A percentile compares a stretch with the other conserved stretches of the same genome.
These are phyloP conservation scores for Bombycilla garrulus DNA, from an alignment of 2,113 vertebrate species.

Conservation along the genomic window DNA sequence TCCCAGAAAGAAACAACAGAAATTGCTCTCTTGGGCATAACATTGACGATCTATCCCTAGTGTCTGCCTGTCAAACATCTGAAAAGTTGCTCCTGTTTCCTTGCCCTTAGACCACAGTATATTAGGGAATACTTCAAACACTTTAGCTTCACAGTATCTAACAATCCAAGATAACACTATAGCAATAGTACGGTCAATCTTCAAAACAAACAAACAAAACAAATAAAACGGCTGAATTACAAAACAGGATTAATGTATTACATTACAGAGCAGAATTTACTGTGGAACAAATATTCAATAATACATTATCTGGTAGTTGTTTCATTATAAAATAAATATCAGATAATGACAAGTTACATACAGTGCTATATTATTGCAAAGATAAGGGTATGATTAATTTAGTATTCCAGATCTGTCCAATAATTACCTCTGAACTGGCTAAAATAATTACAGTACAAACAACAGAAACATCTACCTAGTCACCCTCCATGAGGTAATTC, in stretches of 20 bases:
- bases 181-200: not conserved
- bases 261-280: not conserved
- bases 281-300: not conserved
- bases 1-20: not conserved
- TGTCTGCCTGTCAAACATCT: not conserved
- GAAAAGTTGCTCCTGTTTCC: not conserved
- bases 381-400: conserved; percentile 13
- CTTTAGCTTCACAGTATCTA: not conserved
- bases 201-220: not conserved
- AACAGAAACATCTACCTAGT: not conserved
- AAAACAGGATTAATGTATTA: not conserved
- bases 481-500: not conserved
- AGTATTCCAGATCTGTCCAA: not conserved
- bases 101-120: not conserved
- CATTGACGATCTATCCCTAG: not conserved
- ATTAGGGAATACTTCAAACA: not conserved
- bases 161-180: not conserved
- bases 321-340: conserved; percentile 22
- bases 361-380: not conserved
- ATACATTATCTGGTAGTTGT: not conserved
- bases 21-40: not conserved
- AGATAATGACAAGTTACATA: conserved; percentile 23
- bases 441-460: conserved; percentile 26
- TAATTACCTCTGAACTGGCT: conserved; percentile 39
- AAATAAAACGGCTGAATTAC: not conserved